A percentile compares a stretch with the other conserved stretches of the same genome.
Evolutionary conservation across 2,797 vertebrate species (phyloP).

Genomic region (Acestrorhynchus altus): DNA sequence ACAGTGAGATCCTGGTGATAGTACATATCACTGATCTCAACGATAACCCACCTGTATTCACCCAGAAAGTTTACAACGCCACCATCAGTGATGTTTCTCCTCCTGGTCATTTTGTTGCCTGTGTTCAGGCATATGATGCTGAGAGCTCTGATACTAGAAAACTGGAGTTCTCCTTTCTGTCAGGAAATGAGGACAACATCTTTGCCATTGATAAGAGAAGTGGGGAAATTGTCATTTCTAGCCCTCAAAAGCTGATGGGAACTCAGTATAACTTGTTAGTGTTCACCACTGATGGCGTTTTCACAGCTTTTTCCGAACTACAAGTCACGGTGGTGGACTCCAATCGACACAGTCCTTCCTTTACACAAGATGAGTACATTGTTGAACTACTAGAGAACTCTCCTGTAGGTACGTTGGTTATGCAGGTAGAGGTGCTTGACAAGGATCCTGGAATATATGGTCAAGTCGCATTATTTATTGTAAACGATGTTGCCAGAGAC

Average conservation of each 20-base stretch:
- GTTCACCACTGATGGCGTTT: constrained; percentile 86
- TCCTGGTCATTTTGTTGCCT: constrained; percentile 83
- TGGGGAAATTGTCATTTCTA: constrained; percentile 80
- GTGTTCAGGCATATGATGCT: constrained; percentile 81
- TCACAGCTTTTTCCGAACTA: constrained; percentile 80
- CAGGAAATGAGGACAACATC: constrained; percentile 82
- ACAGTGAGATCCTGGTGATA: constrained; percentile 71
- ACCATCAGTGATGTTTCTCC: constrained; percentile 78
- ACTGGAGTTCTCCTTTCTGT: constrained; percentile 82
- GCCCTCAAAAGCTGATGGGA: constrained; percentile 71
- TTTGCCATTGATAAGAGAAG: constrained; percentile 78
- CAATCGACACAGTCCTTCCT: constrained; percentile 82
- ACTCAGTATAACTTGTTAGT: constrained; percentile 77
- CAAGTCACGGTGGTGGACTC: constrained; percentile 74
- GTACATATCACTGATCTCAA: constrained; percentile 82
- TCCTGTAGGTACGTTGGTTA: constrained; percentile 77
- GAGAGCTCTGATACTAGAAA: constrained; percentile 75
- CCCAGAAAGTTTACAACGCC: constrained; percentile 79
- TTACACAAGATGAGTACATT: constrained; percentile 82
- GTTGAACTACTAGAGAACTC: constrained; percentile 84
- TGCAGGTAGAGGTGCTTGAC: constrained; percentile 78
- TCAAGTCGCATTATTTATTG: constrained; percentile 78
- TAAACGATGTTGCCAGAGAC: constrained; percentile 85
- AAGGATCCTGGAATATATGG: constrained; percentile 78
- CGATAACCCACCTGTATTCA: constrained; percentile 83